These are phyloP conservation scores for Plecotus auritus DNA, from an alignment of 2,113 vertebrate genomes.

Conservation along the genomic window DNA sequence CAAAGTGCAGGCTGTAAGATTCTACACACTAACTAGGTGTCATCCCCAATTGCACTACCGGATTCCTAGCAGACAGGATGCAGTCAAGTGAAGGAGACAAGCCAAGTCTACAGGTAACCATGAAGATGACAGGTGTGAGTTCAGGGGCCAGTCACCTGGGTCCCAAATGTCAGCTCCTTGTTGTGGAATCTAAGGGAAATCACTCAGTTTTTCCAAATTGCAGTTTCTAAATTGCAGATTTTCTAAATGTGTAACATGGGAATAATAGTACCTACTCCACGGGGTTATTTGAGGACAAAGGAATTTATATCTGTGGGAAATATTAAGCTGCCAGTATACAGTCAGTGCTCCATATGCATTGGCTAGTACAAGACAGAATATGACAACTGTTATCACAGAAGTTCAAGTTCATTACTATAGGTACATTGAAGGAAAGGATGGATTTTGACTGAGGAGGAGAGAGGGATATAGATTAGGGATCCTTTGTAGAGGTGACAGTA, in stretches of 20 bases:
- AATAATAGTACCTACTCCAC: not conserved
- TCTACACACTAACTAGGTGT: not conserved
- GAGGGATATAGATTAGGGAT: not conserved
- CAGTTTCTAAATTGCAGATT: too few species aligned
- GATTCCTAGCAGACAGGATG: not conserved
- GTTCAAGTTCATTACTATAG: not conserved
- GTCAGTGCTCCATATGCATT: not conserved
- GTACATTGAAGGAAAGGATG: not conserved
- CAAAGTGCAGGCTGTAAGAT: not conserved
- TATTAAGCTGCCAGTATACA: not conserved
- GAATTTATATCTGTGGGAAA: not conserved
- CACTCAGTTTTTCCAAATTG: not conserved
- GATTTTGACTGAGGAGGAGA: not conserved
- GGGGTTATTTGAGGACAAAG: not conserved
- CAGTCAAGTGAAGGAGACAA: not conserved
- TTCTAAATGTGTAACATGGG: not conserved
- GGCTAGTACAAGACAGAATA: not conserved
- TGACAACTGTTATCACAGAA: not conserved
- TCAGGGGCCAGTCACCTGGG: not conserved
- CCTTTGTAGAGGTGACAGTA: not conserved
- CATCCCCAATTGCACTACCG: not conserved
- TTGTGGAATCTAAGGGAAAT: not conserved
- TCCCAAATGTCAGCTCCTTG: not conserved
- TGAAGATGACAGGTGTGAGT: not conserved
- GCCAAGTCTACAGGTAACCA: not conserved